phyloP scores from a whole-genome alignment of 2,888 invertebrate species.

The Pelosia muscerda region DNA sequence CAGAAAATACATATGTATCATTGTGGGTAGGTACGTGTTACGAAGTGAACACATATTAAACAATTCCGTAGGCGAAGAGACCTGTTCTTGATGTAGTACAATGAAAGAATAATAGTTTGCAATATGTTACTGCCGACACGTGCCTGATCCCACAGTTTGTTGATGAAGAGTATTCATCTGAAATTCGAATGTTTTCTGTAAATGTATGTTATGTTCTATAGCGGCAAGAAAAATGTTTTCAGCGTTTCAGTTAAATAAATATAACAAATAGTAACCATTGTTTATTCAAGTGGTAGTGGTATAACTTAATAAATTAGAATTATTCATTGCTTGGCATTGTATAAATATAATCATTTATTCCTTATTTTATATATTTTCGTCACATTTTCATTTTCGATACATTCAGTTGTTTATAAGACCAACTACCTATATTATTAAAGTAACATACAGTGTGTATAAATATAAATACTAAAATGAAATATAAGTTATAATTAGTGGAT shows the following conservation, averaged over 20 bases:
- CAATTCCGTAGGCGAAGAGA: conserved; percentile 2
- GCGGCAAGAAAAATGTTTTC: neutral
- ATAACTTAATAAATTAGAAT: too few relatives aligned
- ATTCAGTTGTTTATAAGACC: too few relatives aligned
- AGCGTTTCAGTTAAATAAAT: neutral
- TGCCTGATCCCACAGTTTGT: conserved; percentile 4
- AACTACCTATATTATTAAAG: too few relatives aligned
- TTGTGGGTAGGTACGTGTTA: conserved; percentile 4
- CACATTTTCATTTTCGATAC: too few relatives aligned
- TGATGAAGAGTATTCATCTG: conserved; percentile 2
- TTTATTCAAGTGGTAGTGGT: neutral
- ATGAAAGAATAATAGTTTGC: conserved; percentile 58
- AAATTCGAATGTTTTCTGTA: neutral
- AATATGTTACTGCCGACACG: conserved; percentile 56
- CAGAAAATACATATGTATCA: conserved; percentile 1
- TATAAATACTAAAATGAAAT: too few relatives aligned
- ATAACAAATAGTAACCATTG: neutral
- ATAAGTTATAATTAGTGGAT: too few relatives aligned
- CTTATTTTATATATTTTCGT: too few relatives aligned
- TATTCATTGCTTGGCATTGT: too few relatives aligned
- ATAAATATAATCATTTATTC: too few relatives aligned
- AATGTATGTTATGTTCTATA: neutral
- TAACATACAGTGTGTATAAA: too few relatives aligned
- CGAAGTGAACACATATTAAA: conserved; percentile 3
- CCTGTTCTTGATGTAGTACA: conserved; percentile 51